Evolutionary conservation across 2,797 vertebrate genomes (phyloP).

Genomic region (Aeoliscus strigatus): DNA sequence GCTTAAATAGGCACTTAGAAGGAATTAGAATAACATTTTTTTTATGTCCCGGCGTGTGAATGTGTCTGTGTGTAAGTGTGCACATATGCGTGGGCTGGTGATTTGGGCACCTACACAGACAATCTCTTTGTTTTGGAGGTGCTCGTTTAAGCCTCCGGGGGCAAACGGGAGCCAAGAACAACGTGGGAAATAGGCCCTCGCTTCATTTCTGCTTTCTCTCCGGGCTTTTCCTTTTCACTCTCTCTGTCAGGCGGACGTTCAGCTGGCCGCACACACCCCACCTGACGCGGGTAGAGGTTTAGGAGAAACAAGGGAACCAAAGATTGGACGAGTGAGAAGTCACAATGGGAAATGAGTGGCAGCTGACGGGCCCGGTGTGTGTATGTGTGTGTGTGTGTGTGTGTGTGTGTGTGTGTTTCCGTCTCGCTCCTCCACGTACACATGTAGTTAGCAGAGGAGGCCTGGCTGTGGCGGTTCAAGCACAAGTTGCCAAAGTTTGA

Average conservation of each 20-base stretch:
- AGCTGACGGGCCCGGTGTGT: conserved; percentile 45
- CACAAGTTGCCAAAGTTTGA: conserved; percentile 21
- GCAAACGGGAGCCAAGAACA: conserved; percentile 68
- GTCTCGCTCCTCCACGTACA: conserved; percentile 26
- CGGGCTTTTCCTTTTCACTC: conserved; percentile 37
- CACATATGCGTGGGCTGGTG: conserved; percentile 57
- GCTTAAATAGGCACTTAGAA: conserved; percentile 66
- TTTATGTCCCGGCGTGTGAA: conserved; percentile 47
- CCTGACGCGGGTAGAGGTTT: conserved; percentile 43
- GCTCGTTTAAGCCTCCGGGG: conserved; percentile 61
- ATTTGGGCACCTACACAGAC: conserved; percentile 74
- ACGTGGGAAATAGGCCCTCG: conserved; percentile 64
- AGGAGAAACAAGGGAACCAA: conserved; percentile 24
- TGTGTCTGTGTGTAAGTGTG: conserved; percentile 55
- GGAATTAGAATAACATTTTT: conserved; percentile 63
- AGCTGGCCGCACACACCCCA: conserved; percentile 43
- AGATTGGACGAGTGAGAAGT: conserved; percentile 26
- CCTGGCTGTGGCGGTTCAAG: conserved; percentile 13
- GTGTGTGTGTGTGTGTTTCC: too few relatives aligned
- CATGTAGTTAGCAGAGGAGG: conserved; percentile 15
- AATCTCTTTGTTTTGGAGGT: conserved; percentile 78
- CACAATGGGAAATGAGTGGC: conserved; percentile 44
- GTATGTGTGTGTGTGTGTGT: too few relatives aligned
- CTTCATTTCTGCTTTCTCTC: conserved; percentile 60
- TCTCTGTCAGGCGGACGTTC: conserved; percentile 47